phyloP scores from a whole-genome alignment of 2,113 vertebrate species.

The Procavia capensis region DNA sequence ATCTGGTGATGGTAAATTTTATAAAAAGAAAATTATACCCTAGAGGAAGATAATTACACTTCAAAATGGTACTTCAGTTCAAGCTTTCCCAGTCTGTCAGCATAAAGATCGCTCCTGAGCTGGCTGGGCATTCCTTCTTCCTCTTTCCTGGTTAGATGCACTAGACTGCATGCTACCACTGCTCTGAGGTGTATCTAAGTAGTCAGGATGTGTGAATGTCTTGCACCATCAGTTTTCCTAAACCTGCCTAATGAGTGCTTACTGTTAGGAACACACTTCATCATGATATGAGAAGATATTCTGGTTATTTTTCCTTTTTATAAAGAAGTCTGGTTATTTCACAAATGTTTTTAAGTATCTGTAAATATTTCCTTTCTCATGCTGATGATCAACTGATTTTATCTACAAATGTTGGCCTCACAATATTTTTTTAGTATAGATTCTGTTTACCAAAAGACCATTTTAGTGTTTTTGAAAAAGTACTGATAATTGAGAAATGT shows the following conservation, averaged over 20 bases:
- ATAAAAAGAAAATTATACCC: not conserved
- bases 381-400: constrained; percentile 56
- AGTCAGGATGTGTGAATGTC: not conserved
- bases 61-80: not conserved
- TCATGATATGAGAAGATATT: not conserved
- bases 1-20: constrained; percentile 13
- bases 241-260: not conserved
- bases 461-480: constrained; percentile 78
- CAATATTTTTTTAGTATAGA: constrained; percentile 83
- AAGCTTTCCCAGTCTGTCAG: not conserved
- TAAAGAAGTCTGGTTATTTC: constrained; percentile 83
- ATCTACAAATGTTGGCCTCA: constrained; percentile 66
- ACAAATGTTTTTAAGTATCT: constrained; percentile 80
- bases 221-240: rapidly evolving
- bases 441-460: constrained; percentile 80
- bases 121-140: not conserved
- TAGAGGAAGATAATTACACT: not conserved
- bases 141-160: rapidly evolving
- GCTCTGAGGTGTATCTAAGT: too few species aligned
- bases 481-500: constrained; percentile 72
- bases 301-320: constrained; percentile 17
- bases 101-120: not conserved
- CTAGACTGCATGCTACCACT: rapidly evolving
- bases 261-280: not conserved
- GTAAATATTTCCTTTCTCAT: constrained; percentile 50